These are phyloP conservation scores for Trachymyrmex septentrionalis DNA, from an alignment of 1,140 invertebrate species.

Conservation along the genomic window DNA sequence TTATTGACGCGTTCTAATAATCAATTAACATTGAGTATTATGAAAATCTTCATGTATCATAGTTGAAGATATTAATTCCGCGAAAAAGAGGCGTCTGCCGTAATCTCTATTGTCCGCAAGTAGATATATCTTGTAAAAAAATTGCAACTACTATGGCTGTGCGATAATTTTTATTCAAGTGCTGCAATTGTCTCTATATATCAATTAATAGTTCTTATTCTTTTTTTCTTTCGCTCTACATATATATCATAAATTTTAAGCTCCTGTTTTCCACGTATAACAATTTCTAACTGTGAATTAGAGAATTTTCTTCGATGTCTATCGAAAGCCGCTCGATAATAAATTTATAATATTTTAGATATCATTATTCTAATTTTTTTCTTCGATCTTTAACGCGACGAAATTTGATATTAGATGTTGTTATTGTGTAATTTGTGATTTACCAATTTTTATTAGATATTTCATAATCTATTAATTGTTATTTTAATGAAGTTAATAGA, in stretches of 20 bases:
- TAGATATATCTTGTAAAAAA: conserved; percentile 37
- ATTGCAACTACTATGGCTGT: conserved; percentile 41
- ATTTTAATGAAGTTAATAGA: not conserved
- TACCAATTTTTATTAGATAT: not conserved
- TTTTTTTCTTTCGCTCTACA: conserved; percentile 4
- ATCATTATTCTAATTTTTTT: conserved; percentile 26
- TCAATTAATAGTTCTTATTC: conserved; percentile 17
- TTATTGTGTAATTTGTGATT: conserved; percentile 18
- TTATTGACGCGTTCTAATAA: conserved; percentile 9
- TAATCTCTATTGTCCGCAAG: conserved; percentile 6
- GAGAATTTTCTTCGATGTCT: conserved; percentile 1
- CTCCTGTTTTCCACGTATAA: not conserved
- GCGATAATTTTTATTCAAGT: conserved; percentile 26
- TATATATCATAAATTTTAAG: not conserved
- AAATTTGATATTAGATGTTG: conserved; percentile 22
- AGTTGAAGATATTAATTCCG: conserved; percentile 20
- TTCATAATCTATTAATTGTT: not conserved
- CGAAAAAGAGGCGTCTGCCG: not conserved
- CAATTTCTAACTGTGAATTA: not conserved
- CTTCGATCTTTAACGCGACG: not conserved
- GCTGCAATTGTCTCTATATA: conserved; percentile 16
- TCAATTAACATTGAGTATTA: not conserved
- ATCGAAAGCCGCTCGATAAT: conserved; percentile 7
- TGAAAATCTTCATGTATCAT: conserved; percentile 2
- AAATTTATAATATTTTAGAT: conserved; percentile 28